phyloP scores from a whole-genome alignment of 2,113 vertebrate species.

The Pelusios castaneus region DNA sequence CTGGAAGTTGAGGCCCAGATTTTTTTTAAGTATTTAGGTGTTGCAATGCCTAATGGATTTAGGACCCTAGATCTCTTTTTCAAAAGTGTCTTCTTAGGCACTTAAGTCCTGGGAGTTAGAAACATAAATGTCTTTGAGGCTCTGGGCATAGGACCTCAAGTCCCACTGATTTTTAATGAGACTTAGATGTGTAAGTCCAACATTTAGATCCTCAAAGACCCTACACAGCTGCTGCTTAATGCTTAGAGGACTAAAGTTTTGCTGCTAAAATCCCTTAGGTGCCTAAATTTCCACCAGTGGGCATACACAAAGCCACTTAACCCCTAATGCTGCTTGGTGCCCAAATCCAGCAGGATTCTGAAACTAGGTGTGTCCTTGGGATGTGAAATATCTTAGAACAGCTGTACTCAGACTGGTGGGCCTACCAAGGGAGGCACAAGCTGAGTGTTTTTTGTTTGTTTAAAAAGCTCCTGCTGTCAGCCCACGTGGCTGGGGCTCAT shows the following conservation, averaged over 20 bases:
- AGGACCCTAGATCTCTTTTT: neutral
- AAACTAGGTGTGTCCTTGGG: too few species aligned
- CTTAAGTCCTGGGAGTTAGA: neutral
- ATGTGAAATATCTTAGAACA: too few species aligned
- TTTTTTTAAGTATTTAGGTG: neutral
- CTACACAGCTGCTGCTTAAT: neutral
- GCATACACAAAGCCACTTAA: neutral
- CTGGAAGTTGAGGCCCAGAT: neutral
- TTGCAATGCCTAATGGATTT: neutral
- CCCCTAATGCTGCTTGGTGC: too few species aligned
- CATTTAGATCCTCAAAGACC: neutral
- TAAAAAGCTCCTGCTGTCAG: neutral
- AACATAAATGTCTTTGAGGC: neutral
- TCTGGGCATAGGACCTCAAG: neutral
- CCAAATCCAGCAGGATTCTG: too few species aligned
- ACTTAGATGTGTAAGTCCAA: neutral
- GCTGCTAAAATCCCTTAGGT: neutral
- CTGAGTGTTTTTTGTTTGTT: neutral
- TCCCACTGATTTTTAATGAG: neutral
- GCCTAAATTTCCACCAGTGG: neutral
- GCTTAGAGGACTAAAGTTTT: neutral
- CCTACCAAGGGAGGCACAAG: too few species aligned
- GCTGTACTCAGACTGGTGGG: neutral
- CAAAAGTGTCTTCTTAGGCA: neutral
- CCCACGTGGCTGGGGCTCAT: neutral